Evolutionary conservation across 2,888 invertebrate genomes (phyloP).

Genomic region (Bellardia pandia): DNA sequence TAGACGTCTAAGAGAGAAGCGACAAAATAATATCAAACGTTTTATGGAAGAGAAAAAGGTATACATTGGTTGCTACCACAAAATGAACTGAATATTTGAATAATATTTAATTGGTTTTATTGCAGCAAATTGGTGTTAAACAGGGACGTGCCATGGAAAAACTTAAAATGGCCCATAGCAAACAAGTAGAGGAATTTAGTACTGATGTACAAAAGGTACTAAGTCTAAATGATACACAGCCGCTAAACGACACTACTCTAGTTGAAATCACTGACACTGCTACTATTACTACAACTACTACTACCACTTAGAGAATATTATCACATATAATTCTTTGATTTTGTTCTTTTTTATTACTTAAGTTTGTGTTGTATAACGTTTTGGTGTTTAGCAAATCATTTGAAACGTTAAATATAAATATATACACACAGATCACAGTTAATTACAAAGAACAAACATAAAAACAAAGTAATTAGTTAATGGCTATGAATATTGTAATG

Average conservation of each 20-base stretch:
- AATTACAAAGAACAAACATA: background rate
- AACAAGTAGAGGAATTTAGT: slow-evolving; percentile 94
- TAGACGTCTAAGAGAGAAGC: slow-evolving; percentile 95
- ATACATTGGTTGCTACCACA: background rate
- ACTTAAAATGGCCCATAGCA: slow-evolving; percentile 95
- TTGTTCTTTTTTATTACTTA: slow-evolving; percentile 5
- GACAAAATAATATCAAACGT: slow-evolving; percentile 98
- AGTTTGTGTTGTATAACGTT: background rate
- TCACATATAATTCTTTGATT: background rate
- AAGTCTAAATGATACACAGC: slow-evolving; percentile 77
- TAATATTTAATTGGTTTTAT: background rate
- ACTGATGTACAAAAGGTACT: slow-evolving; percentile 93
- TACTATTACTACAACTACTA: background rate
- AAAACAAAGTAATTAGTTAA: slow-evolving; percentile 67
- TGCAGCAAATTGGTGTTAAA: slow-evolving; percentile 91
- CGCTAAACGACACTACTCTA: slow-evolving; percentile 75
- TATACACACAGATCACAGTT: background rate
- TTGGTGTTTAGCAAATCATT: no score
- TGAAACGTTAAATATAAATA: background rate
- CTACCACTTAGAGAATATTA: slow-evolving; percentile 68
- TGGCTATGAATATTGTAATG: slow-evolving; percentile 66
- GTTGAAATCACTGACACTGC: slow-evolving; percentile 39
- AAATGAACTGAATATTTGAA: background rate
- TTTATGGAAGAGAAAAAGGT: slow-evolving; percentile 97
- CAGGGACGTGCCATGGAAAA: slow-evolving; percentile 96